Conservation (phyloP, 2,888 invertebrate species). For the Danaus chrysippus region DNA sequence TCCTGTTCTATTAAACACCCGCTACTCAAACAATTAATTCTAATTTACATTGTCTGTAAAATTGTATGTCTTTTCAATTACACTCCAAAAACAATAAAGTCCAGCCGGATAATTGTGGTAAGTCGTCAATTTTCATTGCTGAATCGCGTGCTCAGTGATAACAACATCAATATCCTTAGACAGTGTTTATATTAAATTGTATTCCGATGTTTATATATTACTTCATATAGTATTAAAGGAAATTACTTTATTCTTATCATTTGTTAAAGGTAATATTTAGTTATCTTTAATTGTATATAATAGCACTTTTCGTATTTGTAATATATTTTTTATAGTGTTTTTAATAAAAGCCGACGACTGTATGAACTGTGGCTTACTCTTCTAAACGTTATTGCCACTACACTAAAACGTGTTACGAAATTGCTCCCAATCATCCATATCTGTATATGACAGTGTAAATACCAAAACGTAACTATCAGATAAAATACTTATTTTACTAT, state of each 20-base stretch:
- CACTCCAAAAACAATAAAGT: slow-evolving; percentile 24
- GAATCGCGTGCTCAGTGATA: slow-evolving; percentile 49
- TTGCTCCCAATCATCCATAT: background rate
- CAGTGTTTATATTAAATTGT: background rate
- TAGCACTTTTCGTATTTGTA: too few species aligned
- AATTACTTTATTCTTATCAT: too few species aligned
- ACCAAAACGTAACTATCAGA: background rate
- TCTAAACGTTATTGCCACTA: background rate
- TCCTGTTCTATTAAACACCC: background rate
- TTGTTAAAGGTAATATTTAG: too few species aligned
- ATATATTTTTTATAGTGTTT: too few species aligned
- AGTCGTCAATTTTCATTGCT: slow-evolving; percentile 60
- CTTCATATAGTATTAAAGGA: too few species aligned
- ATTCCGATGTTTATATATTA: background rate
- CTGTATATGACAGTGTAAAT: background rate
- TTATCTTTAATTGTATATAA: too few species aligned
- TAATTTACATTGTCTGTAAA: slow-evolving; percentile 12
- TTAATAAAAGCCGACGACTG: background rate
- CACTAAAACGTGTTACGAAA: background rate
- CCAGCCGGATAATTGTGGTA: slow-evolving; percentile 35
- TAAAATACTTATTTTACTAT: too few species aligned
- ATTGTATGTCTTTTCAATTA: slow-evolving; percentile 25
- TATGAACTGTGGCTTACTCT: background rate
- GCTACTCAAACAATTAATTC: slow-evolving; percentile 10
- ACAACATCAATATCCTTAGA: slow-evolving; percentile 25